A percentile compares a stretch with the other conserved stretches of the same genome.
Conservation (phyloP, 2,113 vertebrate genomes). For the Calidris pugnax region DNA sequence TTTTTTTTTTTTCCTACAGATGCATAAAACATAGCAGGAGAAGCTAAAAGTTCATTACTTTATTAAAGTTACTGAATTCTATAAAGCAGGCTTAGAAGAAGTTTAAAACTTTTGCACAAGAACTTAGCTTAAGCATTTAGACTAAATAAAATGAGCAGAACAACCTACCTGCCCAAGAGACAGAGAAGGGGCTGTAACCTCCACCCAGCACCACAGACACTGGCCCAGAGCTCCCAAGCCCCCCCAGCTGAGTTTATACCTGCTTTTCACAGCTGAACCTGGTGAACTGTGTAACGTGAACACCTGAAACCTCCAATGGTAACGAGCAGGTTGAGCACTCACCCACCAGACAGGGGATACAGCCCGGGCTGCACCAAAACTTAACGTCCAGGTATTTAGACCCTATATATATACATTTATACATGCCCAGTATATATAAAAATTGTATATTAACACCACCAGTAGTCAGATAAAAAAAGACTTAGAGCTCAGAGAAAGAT, state of each 20-base stretch:
- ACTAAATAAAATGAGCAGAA: not conserved
- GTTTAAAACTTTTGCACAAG: not conserved
- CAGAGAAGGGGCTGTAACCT: not conserved
- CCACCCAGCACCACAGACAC: not conserved
- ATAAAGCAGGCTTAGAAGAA: not conserved
- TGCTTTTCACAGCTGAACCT: not conserved
- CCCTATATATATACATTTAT: not conserved
- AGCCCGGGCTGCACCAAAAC: not conserved
- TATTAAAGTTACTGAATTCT: not conserved
- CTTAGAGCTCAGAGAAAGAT: not conserved
- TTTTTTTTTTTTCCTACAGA: not conserved
- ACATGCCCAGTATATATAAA: not conserved
- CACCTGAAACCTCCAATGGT: not conserved
- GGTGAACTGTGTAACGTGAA: not conserved
- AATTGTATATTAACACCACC: not conserved
- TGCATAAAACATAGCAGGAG: not conserved
- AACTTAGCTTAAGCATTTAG: not conserved
- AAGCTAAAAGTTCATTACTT: not conserved
- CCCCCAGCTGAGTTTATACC: not conserved
- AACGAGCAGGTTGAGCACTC: not conserved
- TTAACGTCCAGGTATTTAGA: not conserved
- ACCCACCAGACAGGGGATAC: not conserved
- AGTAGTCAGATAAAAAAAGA: fast-evolving
- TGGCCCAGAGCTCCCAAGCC: fast-evolving
- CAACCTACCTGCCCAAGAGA: not conserved